Percentiles rank a stretch among this genome's conserved stretches.
phyloP scores from a whole-genome alignment of 2,113 vertebrate genomes.

The Corynorhinus townsendii region DNA sequence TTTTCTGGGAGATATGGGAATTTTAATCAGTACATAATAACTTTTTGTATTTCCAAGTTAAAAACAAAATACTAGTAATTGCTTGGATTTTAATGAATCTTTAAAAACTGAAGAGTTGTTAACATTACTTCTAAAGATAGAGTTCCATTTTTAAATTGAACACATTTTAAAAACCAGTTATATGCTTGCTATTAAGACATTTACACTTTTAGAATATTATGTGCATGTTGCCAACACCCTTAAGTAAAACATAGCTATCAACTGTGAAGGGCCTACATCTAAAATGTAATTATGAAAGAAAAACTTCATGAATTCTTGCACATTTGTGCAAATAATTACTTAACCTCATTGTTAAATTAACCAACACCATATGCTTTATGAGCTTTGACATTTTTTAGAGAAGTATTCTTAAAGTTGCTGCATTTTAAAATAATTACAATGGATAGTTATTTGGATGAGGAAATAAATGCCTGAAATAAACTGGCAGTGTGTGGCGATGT shows the following conservation, averaged over 20 bases:
- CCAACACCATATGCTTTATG: constrained; percentile 31
- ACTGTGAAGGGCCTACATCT: constrained; percentile 26
- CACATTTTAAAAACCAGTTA: constrained; percentile 16
- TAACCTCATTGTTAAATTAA: neutral
- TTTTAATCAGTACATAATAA: constrained; percentile 28
- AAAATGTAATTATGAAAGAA: constrained; percentile 13
- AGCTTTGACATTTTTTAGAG: neutral
- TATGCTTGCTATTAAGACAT: constrained; percentile 51
- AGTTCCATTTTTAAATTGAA: constrained; percentile 53
- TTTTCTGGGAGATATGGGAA: constrained; percentile 70
- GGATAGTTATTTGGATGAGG: constrained; percentile 14
- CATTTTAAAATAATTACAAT: constrained; percentile 50
- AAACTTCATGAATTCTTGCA: constrained; percentile 32
- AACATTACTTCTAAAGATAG: constrained; percentile 48
- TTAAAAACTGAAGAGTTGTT: constrained; percentile 60
- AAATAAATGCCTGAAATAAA: neutral
- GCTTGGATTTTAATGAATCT: constrained; percentile 64
- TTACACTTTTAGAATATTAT: constrained; percentile 56
- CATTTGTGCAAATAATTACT: constrained; percentile 38
- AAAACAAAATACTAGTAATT: constrained; percentile 47
- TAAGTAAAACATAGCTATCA: neutral
- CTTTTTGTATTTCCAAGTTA: constrained; percentile 38
- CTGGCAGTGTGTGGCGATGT: neutral
- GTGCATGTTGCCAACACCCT: constrained; percentile 57
- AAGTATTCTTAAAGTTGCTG: neutral